Base-by-base conservation (phyloP, 2,113 vertebrate genomes). In the Typhlomys cinereus region DNA sequence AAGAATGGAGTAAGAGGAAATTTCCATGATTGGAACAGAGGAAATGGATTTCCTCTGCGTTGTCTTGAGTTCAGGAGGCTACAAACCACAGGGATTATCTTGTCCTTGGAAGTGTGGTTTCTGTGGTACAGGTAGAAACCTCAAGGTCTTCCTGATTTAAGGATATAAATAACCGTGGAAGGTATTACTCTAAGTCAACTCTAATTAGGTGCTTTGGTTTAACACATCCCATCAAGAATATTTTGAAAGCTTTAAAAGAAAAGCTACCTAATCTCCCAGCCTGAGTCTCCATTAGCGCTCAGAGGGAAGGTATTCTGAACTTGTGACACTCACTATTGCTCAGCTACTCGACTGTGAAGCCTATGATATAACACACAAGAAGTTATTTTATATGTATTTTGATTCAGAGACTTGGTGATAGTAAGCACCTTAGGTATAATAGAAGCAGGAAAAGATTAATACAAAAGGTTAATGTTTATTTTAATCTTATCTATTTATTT, bases 191-290 rank as follows among this genome's bases (percentile, higher is more conserved):
- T 94, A 95, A 96, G 44, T 89, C 92, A 79, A 61, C 84, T 94
- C 92, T 96, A 96, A 96, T 96, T 96, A 96, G 92, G 84, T 75
- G 73, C 84, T 94, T 97, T 92, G 86, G 80, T 86, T 95, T 93
- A 94, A 91, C 91, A 92, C 57, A 95, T n/a, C 74, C 70, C 78
- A 64, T 92, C 84, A 82, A 88, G 81, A 83, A 85, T 94, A 93
- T 95, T 93, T 94, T 66, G 71, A 95, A 83, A 94, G 70, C 75
- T 92, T 92, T 78, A 84, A 90, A 88, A 89, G 80, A 86, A 89
- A 92, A 41, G 52, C 66, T 86, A 18, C n/a, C 73, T 85, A 57
- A 71, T 90, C 86, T 95, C 71, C 62, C 34, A 67, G 46, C 48
- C 6, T 48, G 90, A 76, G 34, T 94, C 54, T n/a, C 67, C 70